A percentile compares a stretch with the other conserved stretches of the same genome.
phyloP scores from a whole-genome alignment of 1,140 invertebrate species.

The Phymastichus coffea region DNA sequence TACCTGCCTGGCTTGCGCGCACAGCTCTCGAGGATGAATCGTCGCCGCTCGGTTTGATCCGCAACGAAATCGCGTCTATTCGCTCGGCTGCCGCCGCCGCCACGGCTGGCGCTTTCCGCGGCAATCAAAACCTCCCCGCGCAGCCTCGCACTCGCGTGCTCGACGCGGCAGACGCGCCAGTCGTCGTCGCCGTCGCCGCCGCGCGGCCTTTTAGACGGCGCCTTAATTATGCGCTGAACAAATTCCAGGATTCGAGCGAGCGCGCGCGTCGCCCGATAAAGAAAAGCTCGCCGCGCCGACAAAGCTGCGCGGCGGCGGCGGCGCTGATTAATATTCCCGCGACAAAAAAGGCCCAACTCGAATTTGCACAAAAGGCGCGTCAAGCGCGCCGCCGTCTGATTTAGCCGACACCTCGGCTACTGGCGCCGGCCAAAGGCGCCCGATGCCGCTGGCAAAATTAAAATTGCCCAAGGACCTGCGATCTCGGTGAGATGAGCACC shows the following conservation, averaged over 20 bases:
- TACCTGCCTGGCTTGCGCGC: constrained; percentile 11
- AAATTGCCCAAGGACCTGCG: constrained; percentile 57
- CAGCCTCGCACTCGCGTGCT: background rate
- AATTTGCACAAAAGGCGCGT: constrained; percentile 20
- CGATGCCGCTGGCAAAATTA: constrained; percentile 48
- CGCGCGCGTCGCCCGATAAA: background rate
- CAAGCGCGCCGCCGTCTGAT: constrained; percentile 19
- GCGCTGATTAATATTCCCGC: too few species aligned
- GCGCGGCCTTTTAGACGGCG: background rate
- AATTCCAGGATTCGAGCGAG: constrained; percentile 11
- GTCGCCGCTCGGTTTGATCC: constrained; percentile 36
- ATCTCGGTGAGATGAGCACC: constrained; percentile 33
- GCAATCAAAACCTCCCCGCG: constrained; percentile 15
- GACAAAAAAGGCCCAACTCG: constrained; percentile 30
- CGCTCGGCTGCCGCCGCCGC: constrained; percentile 33
- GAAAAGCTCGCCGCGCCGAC: background rate
- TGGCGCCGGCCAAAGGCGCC: constrained; percentile 33
- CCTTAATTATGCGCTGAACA: constrained; percentile 20
- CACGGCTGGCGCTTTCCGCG: constrained; percentile 17
- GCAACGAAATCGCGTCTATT: constrained; percentile 39
- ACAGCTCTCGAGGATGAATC: constrained; percentile 19
- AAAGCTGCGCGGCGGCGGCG: too few species aligned
- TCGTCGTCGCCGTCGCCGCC: too few species aligned
- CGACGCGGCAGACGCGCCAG: too few species aligned
- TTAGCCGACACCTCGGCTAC: constrained; percentile 33